Evolutionary conservation across 2,888 invertebrate species (phyloP).

Genomic region (Agrotis exclamationis): DNA sequence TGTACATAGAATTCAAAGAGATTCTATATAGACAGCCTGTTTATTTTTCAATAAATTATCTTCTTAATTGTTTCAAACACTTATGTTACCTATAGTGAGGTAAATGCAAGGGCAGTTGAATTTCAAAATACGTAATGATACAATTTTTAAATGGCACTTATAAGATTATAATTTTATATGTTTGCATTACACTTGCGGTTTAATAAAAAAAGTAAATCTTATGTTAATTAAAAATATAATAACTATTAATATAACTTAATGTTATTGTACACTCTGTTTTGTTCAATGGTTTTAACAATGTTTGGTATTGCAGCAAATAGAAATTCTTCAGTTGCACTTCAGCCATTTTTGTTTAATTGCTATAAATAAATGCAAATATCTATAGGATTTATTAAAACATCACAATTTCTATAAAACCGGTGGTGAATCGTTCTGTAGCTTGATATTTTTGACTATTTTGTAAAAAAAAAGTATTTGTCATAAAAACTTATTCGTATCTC

Average conservation of each 20-base stretch:
- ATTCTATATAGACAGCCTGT: conserved; percentile 3
- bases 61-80: not conserved
- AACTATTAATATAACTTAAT: conserved; percentile 54
- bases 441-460: not conserved
- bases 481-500: not conserved
- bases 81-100: conserved; percentile 19
- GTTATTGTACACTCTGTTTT: conserved; percentile 36
- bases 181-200: conserved; percentile 11
- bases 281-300: conserved; percentile 2
- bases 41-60: not conserved
- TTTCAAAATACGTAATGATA: conserved; percentile 18
- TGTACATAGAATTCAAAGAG: conserved; percentile 21
- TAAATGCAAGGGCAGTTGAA: conserved; percentile 46
- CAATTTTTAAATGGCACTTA: conserved; percentile 39
- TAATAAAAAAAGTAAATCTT: not conserved
- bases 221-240: conserved; percentile 46
- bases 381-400: conserved; percentile 2
- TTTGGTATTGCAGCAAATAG: conserved; percentile 5
- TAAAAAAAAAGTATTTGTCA: not conserved
- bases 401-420: conserved; percentile 27
- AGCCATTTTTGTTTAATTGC: not conserved
- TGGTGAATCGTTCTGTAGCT: conserved; percentile 7
- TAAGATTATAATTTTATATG: not conserved
- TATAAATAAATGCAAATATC: conserved; percentile 8
- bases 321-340: not conserved